Percentiles rank a stretch among this genome's conserved stretches.
phyloP scores from a whole-genome alignment of 2,113 vertebrate species.

The Xiphophorus hellerii region DNA sequence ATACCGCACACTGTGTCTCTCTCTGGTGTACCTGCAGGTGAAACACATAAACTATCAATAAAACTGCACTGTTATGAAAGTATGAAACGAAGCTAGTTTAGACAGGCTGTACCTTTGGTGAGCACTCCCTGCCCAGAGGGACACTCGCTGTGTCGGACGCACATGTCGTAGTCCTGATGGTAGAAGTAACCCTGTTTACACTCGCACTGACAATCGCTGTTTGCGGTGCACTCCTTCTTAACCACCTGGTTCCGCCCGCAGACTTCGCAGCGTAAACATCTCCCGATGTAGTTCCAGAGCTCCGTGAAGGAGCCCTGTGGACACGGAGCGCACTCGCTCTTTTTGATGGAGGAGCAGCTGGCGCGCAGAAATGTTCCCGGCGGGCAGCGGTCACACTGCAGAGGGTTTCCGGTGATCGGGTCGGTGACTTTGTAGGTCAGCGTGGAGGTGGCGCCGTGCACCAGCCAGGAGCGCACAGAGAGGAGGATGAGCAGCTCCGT shows the following conservation, averaged over 20 bases:
- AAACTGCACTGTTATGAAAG: neutral
- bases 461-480: accelerated
- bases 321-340: constrained; percentile 63
- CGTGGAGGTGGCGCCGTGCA: accelerated
- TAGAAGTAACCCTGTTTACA: constrained; percentile 63
- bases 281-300: constrained; percentile 70
- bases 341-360: constrained; percentile 43
- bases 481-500: neutral
- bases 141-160: constrained; percentile 63
- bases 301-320: constrained; percentile 65
- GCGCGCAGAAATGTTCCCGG: constrained; percentile 53
- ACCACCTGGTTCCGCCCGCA: constrained; percentile 59
- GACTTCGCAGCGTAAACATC: constrained; percentile 66
- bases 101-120: constrained; percentile 24
- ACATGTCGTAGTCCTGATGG: constrained; percentile 22
- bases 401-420: neutral
- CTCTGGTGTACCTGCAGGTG: constrained; percentile 53
- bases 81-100: neutral
- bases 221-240: constrained; percentile 39
- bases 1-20: constrained; percentile 55
- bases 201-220: constrained; percentile 55
- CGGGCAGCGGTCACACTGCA: constrained; percentile 62
- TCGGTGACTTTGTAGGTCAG: constrained; percentile 41
- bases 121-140: constrained; percentile 44
- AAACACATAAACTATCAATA: neutral